Percentiles rank a stretch among this genome's conserved stretches.
These are phyloP conservation scores for Lota lota DNA, from an alignment of 2,113 vertebrate genomes.

Conservation along the genomic window DNA sequence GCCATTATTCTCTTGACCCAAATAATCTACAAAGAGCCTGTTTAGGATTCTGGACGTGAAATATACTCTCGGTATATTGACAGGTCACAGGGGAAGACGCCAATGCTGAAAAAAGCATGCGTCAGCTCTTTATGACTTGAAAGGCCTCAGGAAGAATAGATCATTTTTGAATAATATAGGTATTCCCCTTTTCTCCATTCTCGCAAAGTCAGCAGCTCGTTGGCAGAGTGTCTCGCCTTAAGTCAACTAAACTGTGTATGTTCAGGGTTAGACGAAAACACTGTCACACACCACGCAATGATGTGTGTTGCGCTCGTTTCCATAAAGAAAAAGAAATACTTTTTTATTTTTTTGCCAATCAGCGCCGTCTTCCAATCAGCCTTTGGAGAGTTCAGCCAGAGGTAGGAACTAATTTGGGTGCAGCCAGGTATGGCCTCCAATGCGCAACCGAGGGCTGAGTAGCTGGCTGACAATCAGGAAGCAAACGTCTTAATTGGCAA, in stretches of 20 bases:
- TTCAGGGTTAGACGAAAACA: no score
- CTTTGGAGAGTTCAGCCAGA: conserved; percentile 26
- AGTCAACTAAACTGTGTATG: conserved; percentile 25
- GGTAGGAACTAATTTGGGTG: conserved; percentile 49
- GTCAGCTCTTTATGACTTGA: conserved; percentile 19
- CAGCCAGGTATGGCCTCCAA: conserved; percentile 62
- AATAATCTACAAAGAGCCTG: conserved; percentile 49
- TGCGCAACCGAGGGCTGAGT: conserved; percentile 22
- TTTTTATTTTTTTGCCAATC: conserved; percentile 27
- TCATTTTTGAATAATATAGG: conserved; percentile 2
- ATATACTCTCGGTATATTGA: conserved; percentile 30
- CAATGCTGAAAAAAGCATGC: conserved; percentile 1
- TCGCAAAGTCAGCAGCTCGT: conserved; percentile 12
- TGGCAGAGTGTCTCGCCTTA: conserved; percentile 32
- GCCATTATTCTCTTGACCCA: conserved; percentile 59
- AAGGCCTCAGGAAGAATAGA: conserved; percentile 15
- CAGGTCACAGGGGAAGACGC: conserved; percentile 15
- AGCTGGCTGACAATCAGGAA: conserved; percentile 47
- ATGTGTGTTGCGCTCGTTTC: no score
- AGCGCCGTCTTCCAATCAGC: conserved; percentile 45
- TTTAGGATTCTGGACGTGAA: conserved; percentile 39
- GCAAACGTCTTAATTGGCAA: conserved; percentile 56
- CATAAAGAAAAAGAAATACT: not conserved
- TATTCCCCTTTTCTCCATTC: not conserved
- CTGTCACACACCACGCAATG: no score